Conservation (phyloP, 2,797 vertebrate genomes). For the Zalophus californianus region DNA sequence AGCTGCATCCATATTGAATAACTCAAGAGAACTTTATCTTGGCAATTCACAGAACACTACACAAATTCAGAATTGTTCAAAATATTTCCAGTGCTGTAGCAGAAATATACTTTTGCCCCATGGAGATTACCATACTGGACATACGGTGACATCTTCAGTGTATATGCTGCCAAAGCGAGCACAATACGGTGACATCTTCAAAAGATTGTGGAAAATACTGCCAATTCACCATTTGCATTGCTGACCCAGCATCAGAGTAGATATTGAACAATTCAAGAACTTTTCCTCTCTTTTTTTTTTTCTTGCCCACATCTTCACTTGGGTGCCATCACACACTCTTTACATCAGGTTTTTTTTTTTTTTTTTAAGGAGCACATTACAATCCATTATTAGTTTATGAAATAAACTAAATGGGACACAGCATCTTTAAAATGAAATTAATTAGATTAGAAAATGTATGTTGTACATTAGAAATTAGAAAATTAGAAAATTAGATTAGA, state of each 20-base stretch:
- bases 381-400: not conserved
- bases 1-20: not conserved
- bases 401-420: not conserved
- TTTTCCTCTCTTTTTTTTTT: not conserved
- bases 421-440: not conserved
- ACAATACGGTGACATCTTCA: not conserved
- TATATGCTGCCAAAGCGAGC: no score
- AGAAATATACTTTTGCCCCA: not conserved
- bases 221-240: not conserved
- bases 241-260: not conserved
- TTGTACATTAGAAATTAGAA: no score
- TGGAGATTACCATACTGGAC: not conserved
- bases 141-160: not conserved
- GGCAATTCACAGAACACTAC: not conserved
- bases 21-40: conserved; percentile 7
- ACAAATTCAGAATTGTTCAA: not conserved
- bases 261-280: not conserved
- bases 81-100: not conserved
- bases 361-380: not conserved
- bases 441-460: not conserved
- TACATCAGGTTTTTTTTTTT: not conserved
- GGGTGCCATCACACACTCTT: not conserved
- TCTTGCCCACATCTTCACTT: not conserved
- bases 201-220: not conserved
- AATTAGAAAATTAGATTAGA: not conserved